Evolutionary conservation across 1,140 invertebrate genomes (phyloP), one percentile per base, ranked within the genome.

Genomic region (Drosophila mojavensis): DNA sequence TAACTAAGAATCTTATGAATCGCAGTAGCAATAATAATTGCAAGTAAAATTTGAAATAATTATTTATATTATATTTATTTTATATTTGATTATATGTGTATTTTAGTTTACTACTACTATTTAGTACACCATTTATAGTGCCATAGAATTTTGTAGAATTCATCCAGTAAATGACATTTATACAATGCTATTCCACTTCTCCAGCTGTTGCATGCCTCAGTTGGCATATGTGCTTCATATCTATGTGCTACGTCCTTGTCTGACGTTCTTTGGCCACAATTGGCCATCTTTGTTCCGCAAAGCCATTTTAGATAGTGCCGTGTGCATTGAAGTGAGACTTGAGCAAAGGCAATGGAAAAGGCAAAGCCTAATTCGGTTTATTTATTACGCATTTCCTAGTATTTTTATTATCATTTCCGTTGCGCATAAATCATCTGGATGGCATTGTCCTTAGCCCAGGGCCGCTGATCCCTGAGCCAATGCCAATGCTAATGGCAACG

Each of bases 381-480:
- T 86, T 86, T 86, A 86, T 86, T 86, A 86, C 79, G 83, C 83
- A 83, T 86, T 86, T 86, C 83, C 83, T 78, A 79, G 62, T 68
- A 88, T 84, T 89, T 89, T 89, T 89, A 89, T 89, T 89, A 89
- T 89, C 84, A 90, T 90, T 90, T 90, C 85, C 85, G 81, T 24
- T 51, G 66, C 56, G 78, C 78, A 90, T 90, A 86, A 90, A 90
- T 90, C 85, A 90, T 90, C 68, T 50, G 39, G 73, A 61, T 45
- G 54, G 51, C 64, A 58, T 77, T 60, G 71, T 74, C 54, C 71
- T 61, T 28, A 45, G 20, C 33, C 48, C 13, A 9, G 43, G 45
- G 56, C 56, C 36, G 48, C 36, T 39, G 36, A 39, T 39, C 10
- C 17, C 43, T 15, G 43, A 9, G 43, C 4, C 43, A 11, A n/a